Evolutionary conservation across 2,113 vertebrate genomes (phyloP), one percentile per base, ranked within the genome.

Genomic region (Protobothrops flavoviridis): DNA sequence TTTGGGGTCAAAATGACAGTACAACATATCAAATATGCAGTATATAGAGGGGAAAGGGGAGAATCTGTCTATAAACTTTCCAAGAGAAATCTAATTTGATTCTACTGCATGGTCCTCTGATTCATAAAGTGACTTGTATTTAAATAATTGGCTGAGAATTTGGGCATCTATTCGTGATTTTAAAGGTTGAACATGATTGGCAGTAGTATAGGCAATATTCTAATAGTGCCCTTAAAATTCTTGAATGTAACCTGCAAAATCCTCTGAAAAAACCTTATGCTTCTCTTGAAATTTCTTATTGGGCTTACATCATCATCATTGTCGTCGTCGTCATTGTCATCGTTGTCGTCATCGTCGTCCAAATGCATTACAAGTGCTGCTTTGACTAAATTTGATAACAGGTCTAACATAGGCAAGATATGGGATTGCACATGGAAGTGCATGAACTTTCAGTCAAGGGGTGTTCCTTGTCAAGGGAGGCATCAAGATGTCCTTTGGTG

Each of bases 1-100:
- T 93, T 94, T 92, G 94, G 0, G 92, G 56, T n/a, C 45, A 90
- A 85, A 93, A 48, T 90, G 92, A 93, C 45, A 93, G 12, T 86
- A 88, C 69, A 90, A 53, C 90, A 59, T 61, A 64, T 24, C 3
- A 23, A 39, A 33, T 53, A 43, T 92, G 50, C n/a, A 55, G 43
- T 74, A 45, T 74, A n/a, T 2, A 23, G 64, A 24, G 50, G 52
- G 92, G 20, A 5, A 56, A 20, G 55, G 17, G 55, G 20, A 81
- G 33, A 81, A 39, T 85, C 59, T 85, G 61, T 61, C 45, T 61
- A 43, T 87, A 15, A 52, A 61, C 39, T 53, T n/a, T 48, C 90
- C 56, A 93, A 48, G 39, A 81, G 56, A 90, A 86, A 43, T 52
- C 88, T 86, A 17, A 90, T 61, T 20, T 29, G 64, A 17, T 20